Evolutionary conservation across 2,797 vertebrate species (phyloP).

Genomic region (Catamblyrhynchus diadema): DNA sequence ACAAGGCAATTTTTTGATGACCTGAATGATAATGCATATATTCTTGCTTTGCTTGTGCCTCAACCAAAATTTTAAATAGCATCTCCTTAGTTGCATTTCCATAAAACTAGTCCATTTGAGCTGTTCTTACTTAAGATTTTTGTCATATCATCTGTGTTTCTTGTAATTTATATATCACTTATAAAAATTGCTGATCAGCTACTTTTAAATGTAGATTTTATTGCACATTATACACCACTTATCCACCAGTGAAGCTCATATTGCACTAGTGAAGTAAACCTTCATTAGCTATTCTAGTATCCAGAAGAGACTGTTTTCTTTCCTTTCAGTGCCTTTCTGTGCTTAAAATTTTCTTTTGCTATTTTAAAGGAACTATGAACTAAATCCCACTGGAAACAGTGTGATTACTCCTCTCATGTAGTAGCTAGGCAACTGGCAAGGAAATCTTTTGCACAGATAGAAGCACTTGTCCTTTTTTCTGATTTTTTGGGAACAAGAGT

Average conservation of each 20-base stretch:
- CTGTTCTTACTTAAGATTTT: neutral
- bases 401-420: neutral
- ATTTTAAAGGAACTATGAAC: neutral
- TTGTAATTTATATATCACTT: neutral
- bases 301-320: neutral
- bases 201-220: neutral
- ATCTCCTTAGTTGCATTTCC: neutral
- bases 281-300: neutral
- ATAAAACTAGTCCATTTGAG: neutral
- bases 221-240: neutral
- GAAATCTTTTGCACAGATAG: neutral
- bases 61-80: neutral
- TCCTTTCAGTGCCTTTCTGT: neutral
- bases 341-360: neutral
- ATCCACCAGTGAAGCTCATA: neutral
- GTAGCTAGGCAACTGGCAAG: constrained; percentile 31
- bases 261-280: neutral
- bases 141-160: neutral
- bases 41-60: neutral
- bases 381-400: neutral
- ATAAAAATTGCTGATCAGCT: neutral
- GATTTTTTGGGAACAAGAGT: neutral
- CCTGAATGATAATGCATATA: neutral
- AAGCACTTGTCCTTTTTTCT: neutral
- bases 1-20: neutral